Percentiles rank a stretch among this genome's conserved stretches.
phyloP scores from a whole-genome alignment of 2,888 invertebrate genomes.

The Temnothorax unifasciatus region DNA sequence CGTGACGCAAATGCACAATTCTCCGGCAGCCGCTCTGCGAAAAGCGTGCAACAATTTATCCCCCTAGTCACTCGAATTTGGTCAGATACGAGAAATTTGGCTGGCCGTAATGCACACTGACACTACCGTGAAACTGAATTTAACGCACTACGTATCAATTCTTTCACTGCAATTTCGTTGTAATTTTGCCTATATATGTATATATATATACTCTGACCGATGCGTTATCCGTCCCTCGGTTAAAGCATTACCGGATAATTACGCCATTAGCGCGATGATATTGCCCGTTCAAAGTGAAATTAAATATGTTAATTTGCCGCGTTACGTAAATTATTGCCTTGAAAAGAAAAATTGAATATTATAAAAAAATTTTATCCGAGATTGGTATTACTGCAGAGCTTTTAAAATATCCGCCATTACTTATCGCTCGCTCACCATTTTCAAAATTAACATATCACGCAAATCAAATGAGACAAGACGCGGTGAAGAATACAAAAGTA shows the following conservation, averaged over 20 bases:
- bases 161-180: slow-evolving; percentile 65
- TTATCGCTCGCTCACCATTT: slow-evolving; percentile 67
- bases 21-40: slow-evolving; percentile 67
- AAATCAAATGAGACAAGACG: slow-evolving; percentile 71
- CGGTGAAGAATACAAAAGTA: slow-evolving; percentile 75
- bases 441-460: slow-evolving; percentile 71
- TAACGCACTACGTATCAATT: slow-evolving; percentile 67
- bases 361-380: neutral
- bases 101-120: slow-evolving; percentile 62
- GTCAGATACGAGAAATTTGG: slow-evolving; percentile 66
- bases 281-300: slow-evolving; percentile 48
- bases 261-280: slow-evolving; percentile 62
- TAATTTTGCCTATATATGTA: slow-evolving; percentile 42
- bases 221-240: slow-evolving; percentile 23
- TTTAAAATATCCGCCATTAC: slow-evolving; percentile 56
- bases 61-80: slow-evolving; percentile 68
- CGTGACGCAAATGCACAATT: slow-evolving; percentile 83
- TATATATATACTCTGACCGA: neutral
- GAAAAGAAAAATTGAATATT: slow-evolving; percentile 11
- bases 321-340: slow-evolving; percentile 25
- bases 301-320: slow-evolving; percentile 44
- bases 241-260: slow-evolving; percentile 52
- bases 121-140: slow-evolving; percentile 65
- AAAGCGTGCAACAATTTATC: slow-evolving; percentile 71
- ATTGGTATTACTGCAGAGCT: neutral